Base-by-base conservation (phyloP, 1,140 invertebrate species). In the Metopolophium dirhodum region DNA sequence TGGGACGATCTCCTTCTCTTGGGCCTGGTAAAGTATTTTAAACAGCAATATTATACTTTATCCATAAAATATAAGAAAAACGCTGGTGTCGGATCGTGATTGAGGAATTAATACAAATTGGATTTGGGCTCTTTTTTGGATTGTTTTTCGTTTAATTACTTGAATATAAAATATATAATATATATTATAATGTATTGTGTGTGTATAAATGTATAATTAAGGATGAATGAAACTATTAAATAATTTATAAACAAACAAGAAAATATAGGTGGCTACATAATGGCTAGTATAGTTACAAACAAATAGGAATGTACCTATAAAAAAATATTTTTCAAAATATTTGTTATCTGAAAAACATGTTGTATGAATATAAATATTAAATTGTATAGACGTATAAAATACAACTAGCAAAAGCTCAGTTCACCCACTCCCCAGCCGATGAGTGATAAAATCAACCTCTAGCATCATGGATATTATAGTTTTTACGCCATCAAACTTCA, bases 11-110 rank as follows among this genome's bases (percentile, higher is more conserved):
- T 8, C 30, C 30, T n/a, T 18, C 30, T 30, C 14, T 77, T n/a
- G 14, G 14, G 30, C 14, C 30, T 77, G 61, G n/a, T 0, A n/a
- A 18, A 18, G 14, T n/a, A 18, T 68, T 77, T 77, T 77, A n/a
- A 77, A 7, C 18, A n/a, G 8, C 4, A 14, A 77, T 77, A n/a
- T 77, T 18, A 77, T 77, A 14, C 61, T n/a, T 77, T 6, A 77
- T 3, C 61, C 30, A n/a, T 77, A 77, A 20, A 77, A 18, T n/a
- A 77, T n/a, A 77, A 77, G 30, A n/a, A 77, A 77, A n/a, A 77
- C n/a, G 0, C 2, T 14, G n/a, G n/a, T 18, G 14, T 4, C 0
- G 4, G 6, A 20, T 77, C 6, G n/a, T 77, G 3, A n/a, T n/a
- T 2, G 4, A n/a, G n/a, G 14, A 68, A n/a, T 68, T 77, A 35